Percentiles rank a stretch among this genome's conserved stretches.
phyloP scores from a whole-genome alignment of 1,140 invertebrate species.

The Lepidurus packardi region DNA sequence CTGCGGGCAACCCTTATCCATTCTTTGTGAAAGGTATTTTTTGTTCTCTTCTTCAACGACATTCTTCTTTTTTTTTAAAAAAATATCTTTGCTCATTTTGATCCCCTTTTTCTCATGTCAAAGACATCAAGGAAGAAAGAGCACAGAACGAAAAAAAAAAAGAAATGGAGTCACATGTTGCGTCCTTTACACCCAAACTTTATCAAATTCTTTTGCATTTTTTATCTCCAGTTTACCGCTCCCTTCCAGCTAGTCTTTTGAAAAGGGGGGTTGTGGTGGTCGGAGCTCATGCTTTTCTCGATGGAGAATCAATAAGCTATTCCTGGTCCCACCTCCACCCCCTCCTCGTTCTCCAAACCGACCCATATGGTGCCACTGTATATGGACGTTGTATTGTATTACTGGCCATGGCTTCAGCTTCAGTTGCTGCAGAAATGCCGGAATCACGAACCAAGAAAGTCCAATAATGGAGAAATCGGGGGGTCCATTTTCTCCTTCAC shows the following conservation, averaged over 20 bases:
- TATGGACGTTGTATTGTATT: background rate
- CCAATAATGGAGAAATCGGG: background rate
- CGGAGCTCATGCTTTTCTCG: background rate
- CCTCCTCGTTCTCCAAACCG: too few species aligned
- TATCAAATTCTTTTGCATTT: background rate
- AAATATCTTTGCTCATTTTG: background rate
- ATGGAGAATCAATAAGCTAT: constrained; percentile 6
- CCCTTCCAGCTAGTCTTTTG: background rate
- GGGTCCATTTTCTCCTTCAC: background rate
- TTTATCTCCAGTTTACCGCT: background rate
- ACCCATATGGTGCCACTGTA: background rate
- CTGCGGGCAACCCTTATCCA: background rate
- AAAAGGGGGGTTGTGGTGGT: too few species aligned
- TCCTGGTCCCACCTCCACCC: background rate
- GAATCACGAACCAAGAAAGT: background rate
- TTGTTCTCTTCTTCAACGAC: background rate
- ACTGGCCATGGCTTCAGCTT: background rate
- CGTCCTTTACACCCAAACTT: background rate
- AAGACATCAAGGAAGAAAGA: background rate
- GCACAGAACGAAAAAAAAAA: background rate
- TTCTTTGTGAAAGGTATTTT: background rate
- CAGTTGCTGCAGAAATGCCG: background rate
- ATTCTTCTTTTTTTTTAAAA: background rate
- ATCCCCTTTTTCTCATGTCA: background rate
- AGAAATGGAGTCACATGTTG: constrained; percentile 9